Base-by-base conservation (phyloP, 2,113 vertebrate species). In the Jacana jacana region DNA sequence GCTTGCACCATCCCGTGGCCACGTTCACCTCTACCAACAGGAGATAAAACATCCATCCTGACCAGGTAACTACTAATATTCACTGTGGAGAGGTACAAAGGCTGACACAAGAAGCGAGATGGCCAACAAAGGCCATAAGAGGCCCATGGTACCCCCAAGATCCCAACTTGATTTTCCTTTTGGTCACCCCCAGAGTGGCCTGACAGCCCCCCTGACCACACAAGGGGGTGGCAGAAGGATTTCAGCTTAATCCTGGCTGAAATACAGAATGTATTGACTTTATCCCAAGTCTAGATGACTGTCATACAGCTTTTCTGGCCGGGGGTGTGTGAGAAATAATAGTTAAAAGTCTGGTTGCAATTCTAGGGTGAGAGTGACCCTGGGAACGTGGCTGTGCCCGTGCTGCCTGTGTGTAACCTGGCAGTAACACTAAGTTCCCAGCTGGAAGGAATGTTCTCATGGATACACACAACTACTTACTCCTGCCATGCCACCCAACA, bases 121-220 rank as follows among this genome's bases (percentile, higher is more conserved):
- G 25, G 7, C 5, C 28, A 11, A 6, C 1, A 1, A 25, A 9
- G 1, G 2, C 31, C 27, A 1, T 6, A 10, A 37, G 64, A 13
- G 6, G 4, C 22, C 13, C 7, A 1, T 4, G 9, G 54, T 25
- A 20, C 4, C 49, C 28, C 31, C 1, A 4, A 35, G 20, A 11
- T 19, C 30, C 20, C 31, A 5, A 7, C 0, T 1, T 12, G 22
- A 5, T 33, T 44, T 49, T 42, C 18, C 42, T 35, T 20, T 5
- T n/a, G 17, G 40, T n/a, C 49, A 28, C 20, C 42, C 13, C 49
- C 31, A 13, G 20, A 5, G 14, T 27, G 35, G 10, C 40, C 70
- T 19, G 10, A 11, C 13, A 2, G 24, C n/a, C n/a, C n/a, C n/a
- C n/a, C n/a, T n/a, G n/a, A n/a, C n/a, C 79, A 6, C n/a, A 35